Conservation (phyloP, 2,888 invertebrate genomes). For the Coleophora deauratella region DNA sequence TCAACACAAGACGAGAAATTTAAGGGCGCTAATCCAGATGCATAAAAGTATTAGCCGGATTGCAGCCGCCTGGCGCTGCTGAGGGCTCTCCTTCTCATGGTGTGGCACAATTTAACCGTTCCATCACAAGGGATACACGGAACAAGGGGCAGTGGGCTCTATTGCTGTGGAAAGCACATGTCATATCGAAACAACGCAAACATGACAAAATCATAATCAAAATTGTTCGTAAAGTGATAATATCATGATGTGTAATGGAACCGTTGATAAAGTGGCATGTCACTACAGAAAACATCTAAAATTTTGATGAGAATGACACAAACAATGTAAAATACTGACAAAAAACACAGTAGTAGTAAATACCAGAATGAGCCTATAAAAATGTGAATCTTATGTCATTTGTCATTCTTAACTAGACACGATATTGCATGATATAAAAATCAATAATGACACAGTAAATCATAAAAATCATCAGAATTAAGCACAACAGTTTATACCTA, state of each 20-base stretch:
- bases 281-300: background rate
- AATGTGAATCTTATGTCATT: background rate
- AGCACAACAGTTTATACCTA: background rate
- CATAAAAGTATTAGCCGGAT: too few relatives aligned
- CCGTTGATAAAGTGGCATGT: background rate
- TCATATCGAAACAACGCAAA: conserved; percentile 33
- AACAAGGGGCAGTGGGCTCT: too few relatives aligned
- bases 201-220: background rate
- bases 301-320: background rate
- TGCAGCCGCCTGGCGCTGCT: too few relatives aligned
- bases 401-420: background rate
- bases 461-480: conserved; percentile 4
- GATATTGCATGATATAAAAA: conserved; percentile 1
- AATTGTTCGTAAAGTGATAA: too few relatives aligned
- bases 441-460: conserved; percentile 1
- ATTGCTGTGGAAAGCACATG: conserved; percentile 39
- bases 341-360: too few relatives aligned
- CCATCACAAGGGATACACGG: too few relatives aligned
- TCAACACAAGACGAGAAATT: too few relatives aligned
- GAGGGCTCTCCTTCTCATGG: too few relatives aligned
- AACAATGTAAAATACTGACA: background rate
- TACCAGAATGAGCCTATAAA: background rate
- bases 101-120: too few relatives aligned
- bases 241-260: too few relatives aligned
- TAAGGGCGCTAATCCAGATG: too few relatives aligned